Evolutionary conservation across 2,797 vertebrate genomes (phyloP).

Genomic region (Smutsia temminckii): DNA sequence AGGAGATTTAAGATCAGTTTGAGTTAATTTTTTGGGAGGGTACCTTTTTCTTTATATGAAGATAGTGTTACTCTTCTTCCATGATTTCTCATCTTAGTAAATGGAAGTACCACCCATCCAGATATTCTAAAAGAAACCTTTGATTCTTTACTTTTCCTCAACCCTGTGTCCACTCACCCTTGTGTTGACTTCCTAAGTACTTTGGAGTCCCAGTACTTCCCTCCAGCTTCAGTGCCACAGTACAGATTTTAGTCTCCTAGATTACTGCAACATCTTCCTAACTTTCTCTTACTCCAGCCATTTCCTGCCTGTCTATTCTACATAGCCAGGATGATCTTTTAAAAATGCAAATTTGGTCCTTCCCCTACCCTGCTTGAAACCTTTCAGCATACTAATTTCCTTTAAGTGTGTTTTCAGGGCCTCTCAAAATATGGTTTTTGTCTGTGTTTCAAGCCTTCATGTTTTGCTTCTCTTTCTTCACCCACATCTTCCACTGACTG

Average conservation of each 20-base stretch:
- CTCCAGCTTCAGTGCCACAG: neutral
- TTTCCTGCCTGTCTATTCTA: neutral
- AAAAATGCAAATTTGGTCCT: neutral
- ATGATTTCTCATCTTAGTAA: neutral
- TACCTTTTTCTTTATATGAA: neutral
- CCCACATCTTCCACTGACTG: neutral
- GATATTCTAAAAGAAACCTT: neutral
- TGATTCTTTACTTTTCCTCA: neutral
- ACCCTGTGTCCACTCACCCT: neutral
- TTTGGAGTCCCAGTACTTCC: neutral
- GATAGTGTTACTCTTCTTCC: neutral
- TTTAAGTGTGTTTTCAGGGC: neutral
- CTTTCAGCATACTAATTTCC: neutral
- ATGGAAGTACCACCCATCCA: neutral
- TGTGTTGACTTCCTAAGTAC: neutral
- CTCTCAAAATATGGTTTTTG: neutral
- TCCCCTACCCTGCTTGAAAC: neutral
- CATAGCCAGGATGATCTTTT: neutral
- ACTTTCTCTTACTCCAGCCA: neutral
- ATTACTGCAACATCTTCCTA: neutral
- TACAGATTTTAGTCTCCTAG: neutral
- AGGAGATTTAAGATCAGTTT: neutral
- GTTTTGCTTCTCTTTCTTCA: neutral
- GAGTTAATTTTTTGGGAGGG: neutral
- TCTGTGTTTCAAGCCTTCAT: neutral